Conservation (phyloP, 2,797 vertebrate species). For the Lophotriccus pileatus region DNA sequence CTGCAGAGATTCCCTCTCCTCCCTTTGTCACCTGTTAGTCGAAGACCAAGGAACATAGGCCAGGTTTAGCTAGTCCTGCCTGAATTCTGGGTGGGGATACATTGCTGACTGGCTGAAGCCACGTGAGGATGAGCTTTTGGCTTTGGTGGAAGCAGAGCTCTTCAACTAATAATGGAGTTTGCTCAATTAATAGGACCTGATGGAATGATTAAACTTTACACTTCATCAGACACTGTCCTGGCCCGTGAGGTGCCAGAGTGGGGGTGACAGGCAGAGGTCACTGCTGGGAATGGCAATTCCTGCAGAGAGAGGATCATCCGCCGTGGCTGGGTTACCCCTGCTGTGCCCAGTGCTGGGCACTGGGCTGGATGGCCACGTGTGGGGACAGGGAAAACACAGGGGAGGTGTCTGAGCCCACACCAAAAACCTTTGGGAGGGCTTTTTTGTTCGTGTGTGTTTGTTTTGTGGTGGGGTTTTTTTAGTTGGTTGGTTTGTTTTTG, state of each 20-base stretch:
- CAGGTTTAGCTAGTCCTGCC: accelerated
- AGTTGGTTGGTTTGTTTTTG: background rate
- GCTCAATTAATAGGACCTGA: background rate
- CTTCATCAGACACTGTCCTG: background rate
- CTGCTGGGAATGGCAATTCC: background rate
- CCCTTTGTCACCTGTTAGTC: background rate
- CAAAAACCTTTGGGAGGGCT: no score
- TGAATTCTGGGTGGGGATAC: background rate
- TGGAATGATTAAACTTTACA: background rate
- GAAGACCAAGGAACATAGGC: background rate
- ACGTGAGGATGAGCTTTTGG: background rate
- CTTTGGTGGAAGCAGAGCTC: background rate
- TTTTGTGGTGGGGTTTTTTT: background rate
- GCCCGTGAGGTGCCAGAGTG: background rate
- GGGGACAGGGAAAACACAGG: no score
- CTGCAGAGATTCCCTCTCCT: background rate
- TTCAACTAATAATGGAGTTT: background rate
- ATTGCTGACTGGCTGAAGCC: background rate
- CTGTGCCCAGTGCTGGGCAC: background rate
- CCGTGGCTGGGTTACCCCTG: background rate
- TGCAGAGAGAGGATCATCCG: no score
- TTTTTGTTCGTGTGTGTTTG: no score
- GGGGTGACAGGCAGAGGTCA: background rate
- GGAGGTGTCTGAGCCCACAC: background rate
- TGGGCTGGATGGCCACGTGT: background rate